phyloP scores from a whole-genome alignment of 1,140 invertebrate species.

The Zaprionus kolodkinae region DNA sequence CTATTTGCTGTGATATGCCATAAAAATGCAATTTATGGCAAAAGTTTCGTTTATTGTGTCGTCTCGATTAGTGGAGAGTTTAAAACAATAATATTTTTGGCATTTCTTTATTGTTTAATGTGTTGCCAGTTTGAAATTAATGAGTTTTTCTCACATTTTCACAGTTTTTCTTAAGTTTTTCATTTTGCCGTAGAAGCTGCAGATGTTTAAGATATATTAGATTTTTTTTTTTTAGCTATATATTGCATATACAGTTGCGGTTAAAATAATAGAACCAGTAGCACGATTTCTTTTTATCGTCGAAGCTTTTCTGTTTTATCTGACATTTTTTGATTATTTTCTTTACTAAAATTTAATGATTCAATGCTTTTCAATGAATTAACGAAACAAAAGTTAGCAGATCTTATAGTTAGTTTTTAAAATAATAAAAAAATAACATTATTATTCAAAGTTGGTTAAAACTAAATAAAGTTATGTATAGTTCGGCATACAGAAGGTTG shows the following conservation, averaged over 20 bases:
- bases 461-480: too few species aligned
- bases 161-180: neutral
- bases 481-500: neutral
- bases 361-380: too few species aligned
- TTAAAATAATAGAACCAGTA: too few species aligned
- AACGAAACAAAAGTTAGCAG: too few species aligned
- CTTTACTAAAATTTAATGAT: too few species aligned
- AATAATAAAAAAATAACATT: too few species aligned
- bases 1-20: neutral
- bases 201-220: neutral
- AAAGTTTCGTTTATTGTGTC: neutral
- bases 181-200: neutral
- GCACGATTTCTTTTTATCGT: too few species aligned
- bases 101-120: neutral
- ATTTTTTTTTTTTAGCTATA: neutral
- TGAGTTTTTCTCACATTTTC: neutral
- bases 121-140: neutral
- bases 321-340: too few species aligned
- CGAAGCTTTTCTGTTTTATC: too few species aligned
- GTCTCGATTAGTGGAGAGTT: neutral
- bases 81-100: neutral
- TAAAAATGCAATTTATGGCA: neutral
- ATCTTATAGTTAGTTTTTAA: too few species aligned
- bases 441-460: too few species aligned
- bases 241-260: neutral